Base-by-base conservation (phyloP, 2,797 vertebrate species). In the Chaetophractus vellerosus region DNA sequence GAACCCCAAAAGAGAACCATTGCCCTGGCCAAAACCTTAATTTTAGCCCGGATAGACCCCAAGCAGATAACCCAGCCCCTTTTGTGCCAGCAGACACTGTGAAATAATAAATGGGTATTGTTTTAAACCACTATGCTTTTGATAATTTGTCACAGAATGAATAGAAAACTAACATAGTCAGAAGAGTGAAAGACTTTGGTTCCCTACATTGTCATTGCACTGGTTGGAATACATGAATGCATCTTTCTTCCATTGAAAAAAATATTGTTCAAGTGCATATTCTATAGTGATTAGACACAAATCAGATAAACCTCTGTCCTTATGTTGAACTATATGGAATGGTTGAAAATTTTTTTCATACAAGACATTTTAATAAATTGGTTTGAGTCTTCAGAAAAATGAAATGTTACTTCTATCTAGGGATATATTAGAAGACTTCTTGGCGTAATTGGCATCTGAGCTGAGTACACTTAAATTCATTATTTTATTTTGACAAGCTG, bases 401-500 rank as follows among this genome's bases (percentile, higher is more conserved):
- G 38, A 31, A 81, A 71, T 76, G 8, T 72, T 76, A 69, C 23
- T 83, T 68, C 41, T 38, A 90, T 18, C 11, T 68, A 7, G 48
- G 28, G 8, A 16, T 41, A 88, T 45, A 10, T 57, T 89, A 9
- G 15, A 82, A 91, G 36, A 6, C 0, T 78, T 78, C 26, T 69
- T 72, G 76, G 9, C 48, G 28, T 41, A 93, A 93, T 45, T 91
- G 87, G 19, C 19, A 63, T 69, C 26, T 64, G 75, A 48, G 19
- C n/a, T 88, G 55, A 84, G 31, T 66, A 91, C 57, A 86, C 10
- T 94, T 33, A 76, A 26, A 93, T 94, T 90, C n/a, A 93, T 9
- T 28, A 52, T 38, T 93, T 90, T 85, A 85, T 86, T 96, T 95
- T 74, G 72, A 80, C n/a, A 80, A 89, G 16, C n/a, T 33, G 6